phyloP scores from a whole-genome alignment of 2,888 invertebrate species.

The Nemoura dubitans region DNA sequence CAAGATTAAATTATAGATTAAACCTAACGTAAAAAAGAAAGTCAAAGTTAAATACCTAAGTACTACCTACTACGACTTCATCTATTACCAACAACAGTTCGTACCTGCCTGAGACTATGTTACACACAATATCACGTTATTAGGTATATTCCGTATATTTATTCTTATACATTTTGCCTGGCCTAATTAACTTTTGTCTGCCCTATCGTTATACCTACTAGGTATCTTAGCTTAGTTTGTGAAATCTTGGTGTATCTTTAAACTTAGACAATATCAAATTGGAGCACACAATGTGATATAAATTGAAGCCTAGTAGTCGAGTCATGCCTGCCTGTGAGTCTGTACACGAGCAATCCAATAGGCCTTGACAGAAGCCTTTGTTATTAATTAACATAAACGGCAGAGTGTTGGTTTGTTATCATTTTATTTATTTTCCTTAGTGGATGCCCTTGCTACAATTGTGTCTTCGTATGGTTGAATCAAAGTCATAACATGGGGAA shows the following conservation, averaged over 20 bases:
- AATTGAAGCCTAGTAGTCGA: neutral
- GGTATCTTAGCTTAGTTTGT: too few species aligned
- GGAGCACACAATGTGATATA: neutral
- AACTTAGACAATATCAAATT: neutral
- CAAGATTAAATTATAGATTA: neutral
- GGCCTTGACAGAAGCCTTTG: neutral
- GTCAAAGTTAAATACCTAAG: neutral
- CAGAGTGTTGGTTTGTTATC: neutral
- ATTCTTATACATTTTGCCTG: neutral
- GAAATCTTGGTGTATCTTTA: neutral
- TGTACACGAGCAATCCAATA: neutral
- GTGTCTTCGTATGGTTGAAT: neutral
- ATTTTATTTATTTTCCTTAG: neutral
- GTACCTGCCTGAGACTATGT: neutral
- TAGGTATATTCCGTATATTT: too few species aligned
- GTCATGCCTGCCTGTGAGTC: neutral
- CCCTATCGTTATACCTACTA: neutral
- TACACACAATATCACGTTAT: neutral
- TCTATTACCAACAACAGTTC: neutral
- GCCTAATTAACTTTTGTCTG: neutral
- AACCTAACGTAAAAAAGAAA: neutral
- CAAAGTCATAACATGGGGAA: conserved; percentile 68
- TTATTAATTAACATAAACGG: neutral
- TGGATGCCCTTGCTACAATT: neutral
- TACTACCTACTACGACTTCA: neutral